These are phyloP conservation scores for Drosophila acutilabella DNA, from an alignment of 2,888 invertebrate species.

Conservation along the genomic window DNA sequence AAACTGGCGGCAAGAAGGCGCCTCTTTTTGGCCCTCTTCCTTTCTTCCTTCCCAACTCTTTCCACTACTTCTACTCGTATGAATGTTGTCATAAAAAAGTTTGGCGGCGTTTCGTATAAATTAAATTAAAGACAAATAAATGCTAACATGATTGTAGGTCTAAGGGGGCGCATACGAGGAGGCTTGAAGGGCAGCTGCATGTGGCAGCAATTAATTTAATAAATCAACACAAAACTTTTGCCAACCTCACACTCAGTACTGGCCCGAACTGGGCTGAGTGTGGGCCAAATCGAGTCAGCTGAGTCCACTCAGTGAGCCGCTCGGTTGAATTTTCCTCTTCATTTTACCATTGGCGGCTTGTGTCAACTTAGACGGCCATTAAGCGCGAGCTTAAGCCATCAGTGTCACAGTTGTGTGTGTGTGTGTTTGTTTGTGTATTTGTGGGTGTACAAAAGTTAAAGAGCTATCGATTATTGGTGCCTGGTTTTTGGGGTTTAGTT, in stretches of 20 bases:
- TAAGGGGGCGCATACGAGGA: neutral
- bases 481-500: neutral
- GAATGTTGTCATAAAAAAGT: constrained; percentile 58
- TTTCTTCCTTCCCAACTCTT: no score
- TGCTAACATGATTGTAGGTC: constrained; percentile 35
- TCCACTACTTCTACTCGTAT: constrained; percentile 3
- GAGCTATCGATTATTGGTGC: constrained; percentile 70
- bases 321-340: constrained; percentile 21
- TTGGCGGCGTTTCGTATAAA: constrained; percentile 66
- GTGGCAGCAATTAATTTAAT: constrained; percentile 81
- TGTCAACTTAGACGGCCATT: constrained; percentile 75
- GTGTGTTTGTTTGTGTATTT: no score
- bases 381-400: constrained; percentile 76
- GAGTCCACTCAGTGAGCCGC: neutral
- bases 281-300: constrained; percentile 12
- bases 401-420: constrained; percentile 59
- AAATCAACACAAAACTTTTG: constrained; percentile 80
- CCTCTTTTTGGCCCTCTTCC: neutral
- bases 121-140: constrained; percentile 78
- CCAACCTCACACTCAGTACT: constrained; percentile 30
- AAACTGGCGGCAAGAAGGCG: constrained; percentile 1
- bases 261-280: neutral
- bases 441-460: constrained; percentile 64
- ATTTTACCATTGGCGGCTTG: constrained; percentile 37
- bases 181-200: constrained; percentile 42